Base-by-base conservation (phyloP, 1,140 invertebrate genomes). In the Drosophila trapezifrons region DNA sequence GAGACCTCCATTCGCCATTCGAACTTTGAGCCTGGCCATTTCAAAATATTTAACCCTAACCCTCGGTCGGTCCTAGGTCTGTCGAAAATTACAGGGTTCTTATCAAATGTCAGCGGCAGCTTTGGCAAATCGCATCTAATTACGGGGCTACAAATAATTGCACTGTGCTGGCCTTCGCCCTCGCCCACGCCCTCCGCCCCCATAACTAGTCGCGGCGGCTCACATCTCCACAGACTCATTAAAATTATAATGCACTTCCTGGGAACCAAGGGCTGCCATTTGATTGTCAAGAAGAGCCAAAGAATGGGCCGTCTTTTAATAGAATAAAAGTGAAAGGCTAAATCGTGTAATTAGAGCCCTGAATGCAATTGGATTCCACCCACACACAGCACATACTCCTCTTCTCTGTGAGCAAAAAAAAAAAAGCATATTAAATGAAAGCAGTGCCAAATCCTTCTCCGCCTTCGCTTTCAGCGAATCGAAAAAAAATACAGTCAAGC, bases 91-190 rank as follows among this genome's bases (percentile, higher is more conserved):
- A 51, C 27, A 43, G 43, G 45, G 22, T 17, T 25, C 42, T 20
- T 58, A 42, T 65, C 78, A 76, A 64, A 81, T 76, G 82, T 86
- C 75, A 82, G 60, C 8, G 43, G 52, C 82, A 78, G 65, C 75
- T 58, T 72, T 67, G 25, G 10, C 18, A 58, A 82, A 82, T 86
- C 59, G 51, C 76, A 82, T 60, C 49, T 76, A 87, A 87, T 78
- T 75, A 54, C 17, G 42, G 18, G 56, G 25, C 46, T 38, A 38
- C 25, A 43, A 55, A 46, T 37, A 40, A 45, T 46, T 54, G 15
- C 27, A 42, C 27, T 35, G 17, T 18, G 5, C 18, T 22, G 20
- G 37, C 3, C 4, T 9, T n/a, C 8, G 18, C 4, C n/a, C 18
- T 1, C 15, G 29, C 0, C n/a, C n/a, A n/a, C 22, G 22, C 22